Evolutionary conservation across 2,888 invertebrate species (phyloP).

Genomic region (Pammene aurita): DNA sequence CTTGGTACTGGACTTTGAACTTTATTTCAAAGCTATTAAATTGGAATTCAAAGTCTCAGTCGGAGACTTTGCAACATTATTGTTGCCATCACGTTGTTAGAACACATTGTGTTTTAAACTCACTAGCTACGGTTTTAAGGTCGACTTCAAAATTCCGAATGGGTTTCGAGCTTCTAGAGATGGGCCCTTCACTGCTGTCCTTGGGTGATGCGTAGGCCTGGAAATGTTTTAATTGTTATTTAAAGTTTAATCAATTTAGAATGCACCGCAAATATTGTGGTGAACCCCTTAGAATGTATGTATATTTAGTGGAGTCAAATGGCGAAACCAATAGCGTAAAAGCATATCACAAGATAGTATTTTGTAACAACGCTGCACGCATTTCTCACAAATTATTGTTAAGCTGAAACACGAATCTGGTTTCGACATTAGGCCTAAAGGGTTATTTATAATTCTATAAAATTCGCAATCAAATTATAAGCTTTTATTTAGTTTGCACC

Average conservation of each 20-base stretch:
- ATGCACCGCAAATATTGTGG: background rate
- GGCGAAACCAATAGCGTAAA: slow-evolving; percentile 20
- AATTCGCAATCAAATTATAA: background rate
- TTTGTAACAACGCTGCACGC: slow-evolving; percentile 26
- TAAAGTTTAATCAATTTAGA: slow-evolving; percentile 27
- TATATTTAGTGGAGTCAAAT: slow-evolving; percentile 15
- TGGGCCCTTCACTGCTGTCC: slow-evolving; percentile 49
- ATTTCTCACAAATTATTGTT: slow-evolving; percentile 24
- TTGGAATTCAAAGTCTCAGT: background rate
- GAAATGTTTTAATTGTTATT: slow-evolving; percentile 38
- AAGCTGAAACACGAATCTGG: background rate
- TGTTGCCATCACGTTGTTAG: background rate
- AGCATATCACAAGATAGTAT: slow-evolving; percentile 30
- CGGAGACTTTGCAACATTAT: slow-evolving; percentile 20
- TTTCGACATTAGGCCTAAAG: slow-evolving; percentile 4
- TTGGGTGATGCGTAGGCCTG: slow-evolving; percentile 43
- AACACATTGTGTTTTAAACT: slow-evolving; percentile 16
- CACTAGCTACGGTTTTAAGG: slow-evolving; percentile 11
- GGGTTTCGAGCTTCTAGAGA: slow-evolving; percentile 33
- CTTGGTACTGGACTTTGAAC: slow-evolving; percentile 19
- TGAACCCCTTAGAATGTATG: slow-evolving; percentile 4
- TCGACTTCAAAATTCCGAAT: slow-evolving; percentile 1
- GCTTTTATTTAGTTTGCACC: background rate
- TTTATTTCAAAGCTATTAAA: slow-evolving; percentile 7
- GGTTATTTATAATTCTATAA: background rate